Percentiles rank a stretch among this genome's conserved stretches.
phyloP scores from a whole-genome alignment of 1,140 invertebrate genomes.

The Ridgeia piscesae region DNA sequence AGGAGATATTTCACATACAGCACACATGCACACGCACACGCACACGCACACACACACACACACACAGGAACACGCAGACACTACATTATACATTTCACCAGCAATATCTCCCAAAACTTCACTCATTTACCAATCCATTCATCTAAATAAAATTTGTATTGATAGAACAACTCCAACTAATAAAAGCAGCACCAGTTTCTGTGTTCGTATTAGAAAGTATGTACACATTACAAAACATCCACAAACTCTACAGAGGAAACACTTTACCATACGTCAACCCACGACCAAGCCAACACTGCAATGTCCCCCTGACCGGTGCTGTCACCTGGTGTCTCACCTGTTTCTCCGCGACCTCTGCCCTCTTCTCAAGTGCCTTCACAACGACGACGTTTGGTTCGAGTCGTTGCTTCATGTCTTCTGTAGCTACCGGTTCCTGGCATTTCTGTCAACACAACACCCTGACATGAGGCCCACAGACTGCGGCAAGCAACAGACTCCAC shows the following conservation, averaged over 20 bases:
- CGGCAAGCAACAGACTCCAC: background rate
- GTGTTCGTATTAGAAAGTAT: background rate
- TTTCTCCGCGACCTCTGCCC: conserved; percentile 39
- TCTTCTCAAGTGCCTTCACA: background rate
- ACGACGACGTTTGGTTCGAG: background rate
- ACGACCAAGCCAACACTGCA: background rate
- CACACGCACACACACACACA: background rate
- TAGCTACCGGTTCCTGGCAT: background rate
- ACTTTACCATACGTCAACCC: background rate
- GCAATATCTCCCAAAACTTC: background rate
- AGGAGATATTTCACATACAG: too few species aligned
- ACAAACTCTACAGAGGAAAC: background rate
- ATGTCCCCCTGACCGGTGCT: background rate
- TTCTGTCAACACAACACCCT: background rate
- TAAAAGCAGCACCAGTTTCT: background rate
- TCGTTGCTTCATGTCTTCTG: background rate
- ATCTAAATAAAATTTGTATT: background rate
- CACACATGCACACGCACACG: too few species aligned
- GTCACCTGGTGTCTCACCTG: conserved; percentile 30
- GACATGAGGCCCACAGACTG: background rate
- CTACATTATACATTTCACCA: background rate
- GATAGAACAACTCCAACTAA: background rate
- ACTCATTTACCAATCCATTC: background rate
- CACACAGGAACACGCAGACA: background rate
- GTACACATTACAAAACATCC: background rate